phyloP scores from a whole-genome alignment of 2,888 invertebrate genomes.

The Apotomis betuletana region DNA sequence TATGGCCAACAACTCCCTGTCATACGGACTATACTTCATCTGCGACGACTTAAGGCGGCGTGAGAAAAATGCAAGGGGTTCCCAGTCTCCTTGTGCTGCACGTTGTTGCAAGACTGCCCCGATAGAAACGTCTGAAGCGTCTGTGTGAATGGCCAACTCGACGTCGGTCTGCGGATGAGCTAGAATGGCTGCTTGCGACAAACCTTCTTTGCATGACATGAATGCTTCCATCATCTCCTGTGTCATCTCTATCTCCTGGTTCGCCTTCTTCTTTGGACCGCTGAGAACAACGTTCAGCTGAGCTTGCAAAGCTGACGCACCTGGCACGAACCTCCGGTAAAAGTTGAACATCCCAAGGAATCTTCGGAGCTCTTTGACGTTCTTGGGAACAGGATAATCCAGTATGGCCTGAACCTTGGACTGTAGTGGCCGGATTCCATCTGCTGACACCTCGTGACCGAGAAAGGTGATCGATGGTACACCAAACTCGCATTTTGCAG shows the following conservation, averaged over 20 bases:
- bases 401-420: constrained; percentile 51
- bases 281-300: constrained; percentile 47
- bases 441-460: constrained; percentile 45
- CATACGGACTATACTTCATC: constrained; percentile 56
- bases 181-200: constrained; percentile 48
- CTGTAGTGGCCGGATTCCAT: constrained; percentile 48
- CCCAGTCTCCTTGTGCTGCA: constrained; percentile 14
- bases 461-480: constrained; percentile 44
- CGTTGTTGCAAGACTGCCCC: constrained; percentile 58
- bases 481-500: constrained; percentile 49
- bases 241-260: no score
- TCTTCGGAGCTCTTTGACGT: constrained; percentile 50
- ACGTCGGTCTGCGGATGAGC: constrained; percentile 49
- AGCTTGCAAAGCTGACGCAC: constrained; percentile 51
- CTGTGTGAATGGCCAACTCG: constrained; percentile 47
- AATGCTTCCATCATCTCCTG: constrained; percentile 33
- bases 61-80: constrained; percentile 57
- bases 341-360: constrained; percentile 58
- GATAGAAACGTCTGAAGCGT: constrained; percentile 57
- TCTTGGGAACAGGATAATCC: constrained; percentile 49
- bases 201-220: constrained; percentile 44
- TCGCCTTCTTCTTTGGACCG: constrained; percentile 26
- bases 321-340: constrained; percentile 52
- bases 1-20: constrained; percentile 57
- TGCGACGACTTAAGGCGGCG: constrained; percentile 51